phyloP scores from a whole-genome alignment of 1,140 invertebrate genomes.

The Dendrolimus punctatus region DNA sequence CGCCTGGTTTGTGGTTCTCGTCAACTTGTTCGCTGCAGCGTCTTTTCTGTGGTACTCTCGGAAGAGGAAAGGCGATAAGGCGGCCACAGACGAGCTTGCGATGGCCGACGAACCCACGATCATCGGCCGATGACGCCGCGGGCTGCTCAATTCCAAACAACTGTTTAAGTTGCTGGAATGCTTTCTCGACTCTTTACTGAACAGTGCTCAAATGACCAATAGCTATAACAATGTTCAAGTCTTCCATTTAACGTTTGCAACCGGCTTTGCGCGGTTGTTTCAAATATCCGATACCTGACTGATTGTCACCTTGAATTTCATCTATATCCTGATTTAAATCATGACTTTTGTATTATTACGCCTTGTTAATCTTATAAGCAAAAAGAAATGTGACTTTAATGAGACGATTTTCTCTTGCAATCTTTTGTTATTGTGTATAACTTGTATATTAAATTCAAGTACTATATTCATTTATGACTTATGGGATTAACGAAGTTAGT shows the following conservation, averaged over 20 bases:
- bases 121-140: constrained; percentile 80
- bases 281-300: constrained; percentile 18
- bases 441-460: constrained; percentile 17
- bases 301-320: constrained; percentile 23
- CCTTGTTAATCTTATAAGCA: constrained; percentile 44
- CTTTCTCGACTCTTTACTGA: constrained; percentile 51
- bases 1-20: constrained; percentile 85
- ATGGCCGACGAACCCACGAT: constrained; percentile 89
- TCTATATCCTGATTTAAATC: constrained; percentile 19
- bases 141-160: constrained; percentile 17
- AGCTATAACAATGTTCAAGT: constrained; percentile 47
- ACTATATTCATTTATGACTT: constrained; percentile 27
- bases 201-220: constrained; percentile 67
- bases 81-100: constrained; percentile 82
- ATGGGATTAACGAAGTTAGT: constrained; percentile 33
- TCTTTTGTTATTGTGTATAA: constrained; percentile 26
- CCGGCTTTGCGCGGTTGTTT: constrained; percentile 16
- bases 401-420: constrained; percentile 24
- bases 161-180: constrained; percentile 26
- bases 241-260: constrained; percentile 44
- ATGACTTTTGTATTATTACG: constrained; percentile 22
- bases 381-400: constrained; percentile 8
- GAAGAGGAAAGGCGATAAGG: constrained; percentile 87
- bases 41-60: constrained; percentile 86
- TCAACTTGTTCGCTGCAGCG: constrained; percentile 79